Evolutionary conservation across 2,797 vertebrate species (phyloP), one percentile per base, ranked within the genome.

Genomic region (Rallus crepitans): DNA sequence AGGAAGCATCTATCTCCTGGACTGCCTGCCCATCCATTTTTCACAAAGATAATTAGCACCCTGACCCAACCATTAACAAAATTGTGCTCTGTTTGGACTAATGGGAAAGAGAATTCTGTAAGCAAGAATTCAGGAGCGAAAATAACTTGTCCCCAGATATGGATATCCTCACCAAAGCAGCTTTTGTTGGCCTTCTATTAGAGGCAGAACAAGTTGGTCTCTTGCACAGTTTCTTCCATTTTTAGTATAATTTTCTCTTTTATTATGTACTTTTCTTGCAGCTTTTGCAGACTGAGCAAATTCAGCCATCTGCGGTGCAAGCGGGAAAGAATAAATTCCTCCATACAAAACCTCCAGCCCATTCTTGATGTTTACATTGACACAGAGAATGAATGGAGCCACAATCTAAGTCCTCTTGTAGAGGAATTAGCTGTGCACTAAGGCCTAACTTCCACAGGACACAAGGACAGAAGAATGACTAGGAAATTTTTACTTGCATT

Each of bases 21-120:
- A 77, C 48, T 42, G 39, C 50, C 81, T 80, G 64, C 37, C 45
- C 68, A 82, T 24, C 35, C 79, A 90, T 89, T 95, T 95, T 89
- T 80, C 84, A 93, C 68, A 64, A 61, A 78, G 24, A 57, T 87
- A 96, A 95, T 95, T 89, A 95, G 79, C 45, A 94, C 9, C 28
- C 55, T 89, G 83, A 95, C 89, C 89, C 87, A 79, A 45, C 30
- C 68, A 66, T 85, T 95, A 89, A 53, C 28, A 28, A 89, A 88
- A 82, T 2, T 42, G 65, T 78, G 61, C 55, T 94, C 63, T 63
- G 9, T 42, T 84, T 56, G 60, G 48, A 64, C 52, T 79, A 90
- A 87, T 0, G 2, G 52, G 28, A 66, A 75, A 64, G 48, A 83
- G 68, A 82, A 45, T 69, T 89, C 63, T 69, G 48, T 60, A 85